Evolutionary conservation across 2,797 vertebrate genomes (phyloP).

Genomic region (Enteromius thamalakanensis): DNA sequence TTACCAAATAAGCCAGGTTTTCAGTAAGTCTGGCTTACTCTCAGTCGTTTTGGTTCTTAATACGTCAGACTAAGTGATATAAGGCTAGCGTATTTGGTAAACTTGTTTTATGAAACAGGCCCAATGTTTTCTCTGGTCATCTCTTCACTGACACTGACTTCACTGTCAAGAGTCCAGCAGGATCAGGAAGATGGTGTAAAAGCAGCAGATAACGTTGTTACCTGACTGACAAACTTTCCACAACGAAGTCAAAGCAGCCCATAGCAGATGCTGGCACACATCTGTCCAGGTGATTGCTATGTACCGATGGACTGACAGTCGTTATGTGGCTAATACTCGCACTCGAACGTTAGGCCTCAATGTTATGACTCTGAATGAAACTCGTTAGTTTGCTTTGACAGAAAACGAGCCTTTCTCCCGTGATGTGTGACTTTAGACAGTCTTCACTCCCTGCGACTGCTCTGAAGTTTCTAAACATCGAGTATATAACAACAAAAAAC

Average conservation of each 20-base stretch:
- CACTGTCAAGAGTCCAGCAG: background rate
- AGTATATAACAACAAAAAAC: background rate
- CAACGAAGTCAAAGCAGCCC: background rate
- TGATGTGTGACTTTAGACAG: background rate
- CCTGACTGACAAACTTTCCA: background rate
- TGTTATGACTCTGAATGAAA: slow-evolving; percentile 11
- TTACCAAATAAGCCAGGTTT: too few relatives aligned
- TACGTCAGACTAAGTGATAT: too few relatives aligned
- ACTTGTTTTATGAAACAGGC: too few relatives aligned
- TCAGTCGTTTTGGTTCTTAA: too few relatives aligned
- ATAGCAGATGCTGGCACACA: background rate
- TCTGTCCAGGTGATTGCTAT: background rate
- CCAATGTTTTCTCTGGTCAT: background rate
- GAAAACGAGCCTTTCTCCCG: background rate
- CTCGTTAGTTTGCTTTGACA: background rate
- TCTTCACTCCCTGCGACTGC: too few relatives aligned
- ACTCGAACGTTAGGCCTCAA: slow-evolving; percentile 14
- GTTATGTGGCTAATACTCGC: background rate
- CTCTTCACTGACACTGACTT: background rate
- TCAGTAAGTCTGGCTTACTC: too few relatives aligned
- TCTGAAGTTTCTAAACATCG: background rate
- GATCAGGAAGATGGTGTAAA: background rate
- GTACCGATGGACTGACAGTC: background rate
- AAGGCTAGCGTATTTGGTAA: too few relatives aligned
- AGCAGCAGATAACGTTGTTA: background rate